Evolutionary conservation across 2,888 invertebrate genomes (phyloP).

Genomic region (Cinara cedri): DNA sequence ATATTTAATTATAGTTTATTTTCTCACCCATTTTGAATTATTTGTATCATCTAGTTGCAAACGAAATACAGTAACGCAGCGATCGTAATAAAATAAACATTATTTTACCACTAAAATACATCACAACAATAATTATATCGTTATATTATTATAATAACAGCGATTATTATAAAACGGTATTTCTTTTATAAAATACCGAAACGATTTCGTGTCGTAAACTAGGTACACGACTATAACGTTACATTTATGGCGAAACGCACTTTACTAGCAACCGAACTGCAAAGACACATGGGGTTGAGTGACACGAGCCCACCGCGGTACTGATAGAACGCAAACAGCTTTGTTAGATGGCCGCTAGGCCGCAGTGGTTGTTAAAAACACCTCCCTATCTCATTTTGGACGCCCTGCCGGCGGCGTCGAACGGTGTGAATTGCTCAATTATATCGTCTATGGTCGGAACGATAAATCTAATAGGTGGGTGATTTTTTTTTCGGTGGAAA

Average conservation of each 20-base stretch:
- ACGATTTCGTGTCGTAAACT: background rate
- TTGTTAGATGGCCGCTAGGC: slow-evolving; percentile 41
- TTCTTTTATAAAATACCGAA: background rate
- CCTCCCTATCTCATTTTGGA: slow-evolving; percentile 18
- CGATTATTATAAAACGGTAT: background rate
- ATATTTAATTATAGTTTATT: too few relatives aligned
- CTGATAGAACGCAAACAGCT: slow-evolving; percentile 29
- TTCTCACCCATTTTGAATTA: slow-evolving; percentile 25
- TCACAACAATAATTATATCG: background rate
- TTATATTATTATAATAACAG: background rate
- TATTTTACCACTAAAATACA: slow-evolving; percentile 5
- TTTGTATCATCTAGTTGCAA: background rate
- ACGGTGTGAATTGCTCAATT: slow-evolving; percentile 2
- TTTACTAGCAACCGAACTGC: slow-evolving; percentile 30
- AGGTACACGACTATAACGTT: too few relatives aligned
- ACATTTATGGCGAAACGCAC: background rate
- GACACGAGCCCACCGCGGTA: slow-evolving; percentile 14
- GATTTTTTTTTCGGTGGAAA: background rate
- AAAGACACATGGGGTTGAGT: slow-evolving; percentile 44
- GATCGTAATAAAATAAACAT: slow-evolving; percentile 10
- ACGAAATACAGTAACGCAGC: background rate
- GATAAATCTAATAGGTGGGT: slow-evolving; percentile 19
- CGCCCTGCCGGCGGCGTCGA: background rate
- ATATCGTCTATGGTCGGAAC: background rate
- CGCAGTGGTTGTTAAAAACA: slow-evolving; percentile 33